Percentiles rank a stretch among this genome's conserved stretches.
phyloP scores from a whole-genome alignment of 2,113 vertebrate species.

The Recurvirostra avosetta region DNA sequence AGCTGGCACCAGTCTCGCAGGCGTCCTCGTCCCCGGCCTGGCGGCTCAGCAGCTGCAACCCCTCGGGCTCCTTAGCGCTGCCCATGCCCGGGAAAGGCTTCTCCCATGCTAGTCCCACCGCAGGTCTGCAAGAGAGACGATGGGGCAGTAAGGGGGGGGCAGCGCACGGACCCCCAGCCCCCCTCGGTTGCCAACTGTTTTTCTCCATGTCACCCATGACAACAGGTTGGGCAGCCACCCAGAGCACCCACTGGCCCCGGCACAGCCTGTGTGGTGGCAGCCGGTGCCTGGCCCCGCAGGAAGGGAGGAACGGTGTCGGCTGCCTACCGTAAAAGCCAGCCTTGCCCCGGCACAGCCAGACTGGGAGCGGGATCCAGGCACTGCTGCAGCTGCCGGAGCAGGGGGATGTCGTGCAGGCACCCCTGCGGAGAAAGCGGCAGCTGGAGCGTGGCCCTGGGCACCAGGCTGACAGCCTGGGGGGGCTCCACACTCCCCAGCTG shows the following conservation, averaged over 20 bases:
- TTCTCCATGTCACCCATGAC: background rate
- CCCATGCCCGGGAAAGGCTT: conserved; percentile 46
- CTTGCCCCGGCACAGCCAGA: accelerated
- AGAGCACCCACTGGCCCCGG: background rate
- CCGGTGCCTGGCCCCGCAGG: background rate
- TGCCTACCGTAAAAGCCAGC: background rate
- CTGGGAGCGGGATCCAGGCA: accelerated
- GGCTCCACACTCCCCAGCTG: accelerated
- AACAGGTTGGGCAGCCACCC: background rate
- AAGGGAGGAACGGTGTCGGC: background rate
- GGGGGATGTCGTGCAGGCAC: background rate
- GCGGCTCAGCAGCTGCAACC: conserved; percentile 48
- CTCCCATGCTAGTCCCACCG: conserved; percentile 44
- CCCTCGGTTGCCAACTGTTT: background rate
- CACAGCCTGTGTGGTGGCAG: background rate
- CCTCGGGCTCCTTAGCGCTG: conserved; percentile 69
- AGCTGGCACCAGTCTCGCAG: background rate
- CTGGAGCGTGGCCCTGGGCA: background rate
- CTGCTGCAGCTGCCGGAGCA: background rate
- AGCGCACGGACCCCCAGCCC: background rate
- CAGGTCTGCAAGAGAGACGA: conserved; percentile 62
- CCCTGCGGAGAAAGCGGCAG: background rate
- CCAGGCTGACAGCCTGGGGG: background rate
- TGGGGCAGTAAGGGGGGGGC: background rate
- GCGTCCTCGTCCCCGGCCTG: conserved; percentile 15